These are phyloP conservation scores for Capromys pilorides DNA, from an alignment of 2,797 vertebrate species.

Conservation along the genomic window DNA sequence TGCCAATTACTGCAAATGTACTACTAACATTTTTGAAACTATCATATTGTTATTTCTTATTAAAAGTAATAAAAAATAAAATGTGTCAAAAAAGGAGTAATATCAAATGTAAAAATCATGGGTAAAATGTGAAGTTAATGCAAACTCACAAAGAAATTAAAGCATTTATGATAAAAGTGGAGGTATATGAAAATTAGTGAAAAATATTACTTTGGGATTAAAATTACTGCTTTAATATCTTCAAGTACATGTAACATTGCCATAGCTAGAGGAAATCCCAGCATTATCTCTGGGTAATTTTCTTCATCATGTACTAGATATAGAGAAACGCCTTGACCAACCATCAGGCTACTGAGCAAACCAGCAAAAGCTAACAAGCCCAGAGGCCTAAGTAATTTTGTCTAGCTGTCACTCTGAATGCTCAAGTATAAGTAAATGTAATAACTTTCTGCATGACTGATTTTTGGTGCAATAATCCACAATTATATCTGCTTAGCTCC, in stretches of 20 bases:
- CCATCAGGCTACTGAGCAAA: constrained; percentile 35
- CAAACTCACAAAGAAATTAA: constrained; percentile 44
- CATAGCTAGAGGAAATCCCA: constrained; percentile 29
- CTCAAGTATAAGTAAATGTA: constrained; percentile 22
- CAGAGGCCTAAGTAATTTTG: constrained; percentile 11
- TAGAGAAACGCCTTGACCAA: constrained; percentile 20
- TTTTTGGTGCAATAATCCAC: constrained; percentile 28
- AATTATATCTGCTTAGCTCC: not conserved
- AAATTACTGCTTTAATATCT: constrained; percentile 49
- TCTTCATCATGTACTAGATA: constrained; percentile 2
- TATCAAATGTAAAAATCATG: not conserved
- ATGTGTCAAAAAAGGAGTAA: too few relatives aligned
- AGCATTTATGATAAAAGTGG: constrained; percentile 47
- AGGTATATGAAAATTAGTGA: constrained; percentile 44
- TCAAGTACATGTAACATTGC: constrained; percentile 9
- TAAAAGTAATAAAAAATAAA: too few relatives aligned
- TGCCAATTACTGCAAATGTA: too few relatives aligned
- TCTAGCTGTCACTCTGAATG: constrained; percentile 22
- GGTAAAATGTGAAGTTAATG: constrained; percentile 50
- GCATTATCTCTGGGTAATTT: constrained; percentile 16
- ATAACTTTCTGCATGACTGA: constrained; percentile 6
- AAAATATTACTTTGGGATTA: constrained; percentile 20
- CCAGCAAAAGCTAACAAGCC: constrained; percentile 36
- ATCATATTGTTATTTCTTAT: too few relatives aligned
- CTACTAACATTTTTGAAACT: too few relatives aligned